phyloP scores from a whole-genome alignment of 2,113 vertebrate species.

The Collichthys lucidus region DNA sequence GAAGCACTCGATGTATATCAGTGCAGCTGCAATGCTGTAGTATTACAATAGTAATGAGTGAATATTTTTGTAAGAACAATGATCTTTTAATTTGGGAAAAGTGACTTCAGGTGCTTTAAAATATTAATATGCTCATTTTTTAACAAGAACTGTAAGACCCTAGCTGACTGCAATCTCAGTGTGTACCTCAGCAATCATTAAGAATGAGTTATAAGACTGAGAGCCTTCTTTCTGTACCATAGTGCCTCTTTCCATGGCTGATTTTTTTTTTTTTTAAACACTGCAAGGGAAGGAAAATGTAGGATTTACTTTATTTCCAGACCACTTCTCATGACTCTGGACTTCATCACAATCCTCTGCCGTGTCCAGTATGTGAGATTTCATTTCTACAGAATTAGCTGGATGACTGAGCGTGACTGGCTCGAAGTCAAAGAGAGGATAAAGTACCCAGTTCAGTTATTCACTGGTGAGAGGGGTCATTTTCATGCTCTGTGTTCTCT shows the following conservation, averaged over 20 bases:
- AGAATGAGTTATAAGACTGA: slow-evolving; percentile 38
- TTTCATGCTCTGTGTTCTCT: slow-evolving; percentile 20
- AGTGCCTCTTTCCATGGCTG: slow-evolving; percentile 72
- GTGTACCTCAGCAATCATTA: slow-evolving; percentile 52
- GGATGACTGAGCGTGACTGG: slow-evolving; percentile 42
- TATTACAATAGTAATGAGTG: slow-evolving; percentile 7
- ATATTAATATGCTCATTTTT: slow-evolving; percentile 16
- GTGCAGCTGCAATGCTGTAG: slow-evolving; percentile 1
- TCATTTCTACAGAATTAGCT: slow-evolving; percentile 50
- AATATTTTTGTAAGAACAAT: slow-evolving; percentile 43
- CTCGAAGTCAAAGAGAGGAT: slow-evolving; percentile 40
- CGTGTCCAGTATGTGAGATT: slow-evolving; percentile 15
- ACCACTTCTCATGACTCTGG: slow-evolving; percentile 42
- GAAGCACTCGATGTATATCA: not conserved
- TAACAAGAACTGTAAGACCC: slow-evolving; percentile 30
- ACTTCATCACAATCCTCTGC: slow-evolving; percentile 38
- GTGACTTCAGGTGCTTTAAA: slow-evolving; percentile 46
- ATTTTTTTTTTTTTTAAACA: slow-evolving; percentile 20
- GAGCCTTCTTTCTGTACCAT: slow-evolving; percentile 69
- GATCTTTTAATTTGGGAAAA: slow-evolving; percentile 41
- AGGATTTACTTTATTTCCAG: slow-evolving; percentile 26
- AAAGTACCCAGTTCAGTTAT: slow-evolving; percentile 33
- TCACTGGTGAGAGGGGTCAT: slow-evolving; percentile 38
- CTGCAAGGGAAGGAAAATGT: slow-evolving; percentile 26
- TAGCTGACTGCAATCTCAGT: slow-evolving; percentile 56